Conservation (phyloP, 2,888 invertebrate genomes). For the Tetropium fuscum region DNA sequence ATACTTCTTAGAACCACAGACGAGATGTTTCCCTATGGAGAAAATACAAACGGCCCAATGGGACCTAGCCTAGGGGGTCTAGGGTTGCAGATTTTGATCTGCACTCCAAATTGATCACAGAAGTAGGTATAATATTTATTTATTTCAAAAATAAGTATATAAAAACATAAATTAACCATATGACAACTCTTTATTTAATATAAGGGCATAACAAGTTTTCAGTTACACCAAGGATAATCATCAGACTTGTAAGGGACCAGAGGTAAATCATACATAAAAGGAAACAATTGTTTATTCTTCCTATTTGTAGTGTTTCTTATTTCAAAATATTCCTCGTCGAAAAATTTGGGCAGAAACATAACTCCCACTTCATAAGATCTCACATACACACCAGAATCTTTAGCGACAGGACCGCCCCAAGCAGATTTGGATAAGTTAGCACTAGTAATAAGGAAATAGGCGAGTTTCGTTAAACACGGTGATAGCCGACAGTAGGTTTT, state of each 20-base stretch:
- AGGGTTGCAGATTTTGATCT: too few relatives aligned
- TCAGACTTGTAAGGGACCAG: slow-evolving; percentile 75
- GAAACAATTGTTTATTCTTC: slow-evolving; percentile 65
- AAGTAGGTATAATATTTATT: too few relatives aligned
- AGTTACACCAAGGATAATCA: slow-evolving; percentile 75
- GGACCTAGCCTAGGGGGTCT: too few relatives aligned
- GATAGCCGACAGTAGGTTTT: slow-evolving; percentile 89
- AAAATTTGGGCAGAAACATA: slow-evolving; percentile 83
- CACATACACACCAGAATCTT: slow-evolving; percentile 67
- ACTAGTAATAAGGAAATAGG: slow-evolving; percentile 91
- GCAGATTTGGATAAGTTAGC: slow-evolving; percentile 98
- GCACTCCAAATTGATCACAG: too few relatives aligned
- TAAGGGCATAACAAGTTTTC: too few relatives aligned
- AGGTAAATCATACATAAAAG: slow-evolving; percentile 88
- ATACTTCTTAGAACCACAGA: too few relatives aligned
- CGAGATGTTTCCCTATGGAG: too few relatives aligned
- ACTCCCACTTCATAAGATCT: slow-evolving; percentile 95
- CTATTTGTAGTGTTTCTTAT: slow-evolving; percentile 52
- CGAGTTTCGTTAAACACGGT: slow-evolving; percentile 73
- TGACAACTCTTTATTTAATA: too few relatives aligned
- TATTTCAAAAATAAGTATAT: too few relatives aligned
- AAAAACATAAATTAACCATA: too few relatives aligned
- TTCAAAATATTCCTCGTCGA: slow-evolving; percentile 73
- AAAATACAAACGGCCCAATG: too few relatives aligned
- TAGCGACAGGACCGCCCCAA: slow-evolving; percentile 84